Percentiles rank a stretch among this genome's conserved stretches.
phyloP scores from a whole-genome alignment of 2,113 vertebrate genomes.

The Hippocampus comes region DNA sequence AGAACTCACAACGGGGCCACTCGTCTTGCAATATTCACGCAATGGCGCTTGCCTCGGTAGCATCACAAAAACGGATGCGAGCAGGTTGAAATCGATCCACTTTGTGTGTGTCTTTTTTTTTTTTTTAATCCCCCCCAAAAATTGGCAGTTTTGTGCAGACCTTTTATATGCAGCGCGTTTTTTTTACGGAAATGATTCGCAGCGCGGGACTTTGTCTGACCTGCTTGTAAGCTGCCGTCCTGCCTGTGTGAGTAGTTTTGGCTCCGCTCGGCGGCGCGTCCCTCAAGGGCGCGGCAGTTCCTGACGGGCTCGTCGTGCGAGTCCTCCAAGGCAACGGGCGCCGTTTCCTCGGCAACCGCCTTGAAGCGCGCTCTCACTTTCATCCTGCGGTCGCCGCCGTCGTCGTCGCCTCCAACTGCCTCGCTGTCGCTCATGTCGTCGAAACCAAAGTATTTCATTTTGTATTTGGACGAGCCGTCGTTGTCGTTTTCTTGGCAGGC shows the following conservation, averaged over 20 bases:
- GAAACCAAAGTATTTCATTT: slow-evolving; percentile 98
- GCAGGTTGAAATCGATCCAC: background rate
- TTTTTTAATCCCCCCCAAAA: too few species aligned
- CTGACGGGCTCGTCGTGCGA: slow-evolving; percentile 30
- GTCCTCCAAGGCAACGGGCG: slow-evolving; percentile 53
- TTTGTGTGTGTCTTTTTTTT: background rate
- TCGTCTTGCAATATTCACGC: background rate
- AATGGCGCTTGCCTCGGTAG: background rate
- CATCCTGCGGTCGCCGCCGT: slow-evolving; percentile 8
- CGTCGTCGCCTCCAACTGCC: slow-evolving; percentile 75
- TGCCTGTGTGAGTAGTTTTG: slow-evolving; percentile 27
- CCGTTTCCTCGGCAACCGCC: slow-evolving; percentile 59
- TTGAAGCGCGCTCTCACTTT: slow-evolving; percentile 60
- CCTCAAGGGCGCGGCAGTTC: slow-evolving; percentile 16
- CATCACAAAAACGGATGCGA: background rate
- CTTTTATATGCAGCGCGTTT: too few species aligned
- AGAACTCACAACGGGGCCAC: background rate
- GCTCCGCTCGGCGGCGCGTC: slow-evolving; percentile 16
- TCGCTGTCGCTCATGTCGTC: slow-evolving; percentile 94
- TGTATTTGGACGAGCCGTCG: slow-evolving; percentile 85
- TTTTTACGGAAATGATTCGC: too few species aligned
- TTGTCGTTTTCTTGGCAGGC: slow-evolving; percentile 69
- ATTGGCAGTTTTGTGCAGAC: too few species aligned
- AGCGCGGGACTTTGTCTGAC: slow-evolving; percentile 8
- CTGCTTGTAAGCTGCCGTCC: slow-evolving; percentile 41